Evolutionary conservation across 2,888 invertebrate genomes (phyloP).

Genomic region (Aspidiotus rigidus): DNA sequence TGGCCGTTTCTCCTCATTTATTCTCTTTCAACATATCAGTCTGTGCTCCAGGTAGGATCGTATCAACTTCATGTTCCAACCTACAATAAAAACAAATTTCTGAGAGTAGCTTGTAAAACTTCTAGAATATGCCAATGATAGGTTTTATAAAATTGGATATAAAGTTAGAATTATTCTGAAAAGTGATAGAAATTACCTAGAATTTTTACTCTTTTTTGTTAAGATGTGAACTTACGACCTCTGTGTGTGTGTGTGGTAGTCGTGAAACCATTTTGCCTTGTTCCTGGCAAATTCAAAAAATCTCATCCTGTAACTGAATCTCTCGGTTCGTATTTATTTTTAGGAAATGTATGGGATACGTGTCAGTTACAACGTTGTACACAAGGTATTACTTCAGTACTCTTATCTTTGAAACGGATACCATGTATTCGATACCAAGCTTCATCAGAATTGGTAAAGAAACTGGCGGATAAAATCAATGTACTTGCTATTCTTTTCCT

Average conservation of each 20-base stretch:
- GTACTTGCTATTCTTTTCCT: constrained; percentile 16
- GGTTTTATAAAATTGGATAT: too few relatives aligned
- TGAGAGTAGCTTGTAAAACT: too few relatives aligned
- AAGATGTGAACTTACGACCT: not conserved
- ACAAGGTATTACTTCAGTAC: constrained; percentile 73
- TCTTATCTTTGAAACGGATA: constrained; percentile 82
- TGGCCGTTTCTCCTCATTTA: constrained; percentile 85
- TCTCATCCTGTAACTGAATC: too few relatives aligned
- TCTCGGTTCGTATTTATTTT: not conserved
- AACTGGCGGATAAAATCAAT: constrained; percentile 68
- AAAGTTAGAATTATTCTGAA: too few relatives aligned
- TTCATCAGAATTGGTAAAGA: constrained; percentile 73
- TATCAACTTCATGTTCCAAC: not conserved
- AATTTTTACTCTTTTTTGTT: not conserved
- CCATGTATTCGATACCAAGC: constrained; percentile 82
- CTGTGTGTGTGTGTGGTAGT: not conserved
- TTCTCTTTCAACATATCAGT: constrained; percentile 70
- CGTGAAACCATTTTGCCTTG: too few relatives aligned
- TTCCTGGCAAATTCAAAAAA: too few relatives aligned
- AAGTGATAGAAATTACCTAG: too few relatives aligned
- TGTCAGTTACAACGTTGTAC: constrained; percentile 65
- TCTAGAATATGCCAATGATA: too few relatives aligned
- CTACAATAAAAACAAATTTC: too few relatives aligned
- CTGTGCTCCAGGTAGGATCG: constrained; percentile 54
- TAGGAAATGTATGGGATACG: constrained; percentile 67